A percentile compares a stretch with the other conserved stretches of the same genome.
Conservation (phyloP, 2,888 invertebrate species). For the Cenopis cana region DNA sequence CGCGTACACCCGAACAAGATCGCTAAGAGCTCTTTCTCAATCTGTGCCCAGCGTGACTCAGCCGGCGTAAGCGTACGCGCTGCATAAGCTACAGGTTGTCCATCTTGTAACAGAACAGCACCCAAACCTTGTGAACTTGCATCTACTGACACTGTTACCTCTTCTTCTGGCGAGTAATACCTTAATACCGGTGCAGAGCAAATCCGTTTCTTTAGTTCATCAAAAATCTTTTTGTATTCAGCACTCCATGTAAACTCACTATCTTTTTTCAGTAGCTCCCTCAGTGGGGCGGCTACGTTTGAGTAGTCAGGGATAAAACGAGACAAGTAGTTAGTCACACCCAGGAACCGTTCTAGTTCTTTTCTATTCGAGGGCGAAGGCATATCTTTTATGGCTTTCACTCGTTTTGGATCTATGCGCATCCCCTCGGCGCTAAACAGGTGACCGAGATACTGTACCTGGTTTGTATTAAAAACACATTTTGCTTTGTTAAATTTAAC, state of each 20-base stretch:
- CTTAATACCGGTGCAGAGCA: conserved; percentile 35
- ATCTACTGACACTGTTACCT: conserved; percentile 43
- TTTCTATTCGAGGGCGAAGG: conserved; percentile 2
- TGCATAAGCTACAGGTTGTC: too few relatives aligned
- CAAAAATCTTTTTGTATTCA: conserved; percentile 21
- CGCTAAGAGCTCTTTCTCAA: conserved; percentile 42
- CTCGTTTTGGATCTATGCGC: background rate
- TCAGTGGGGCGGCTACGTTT: conserved; percentile 10
- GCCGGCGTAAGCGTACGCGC: conserved; percentile 36
- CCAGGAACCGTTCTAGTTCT: conserved; percentile 15
- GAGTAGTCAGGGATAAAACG: conserved; percentile 35
- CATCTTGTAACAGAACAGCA: conserved; percentile 10
- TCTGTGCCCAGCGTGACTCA: conserved; percentile 42
- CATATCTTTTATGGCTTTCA: background rate
- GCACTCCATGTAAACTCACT: too few relatives aligned
- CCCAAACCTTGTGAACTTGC: conserved; percentile 31
- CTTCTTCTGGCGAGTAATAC: conserved; percentile 29
- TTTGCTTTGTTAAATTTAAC: conserved; percentile 27
- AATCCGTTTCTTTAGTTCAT: conserved; percentile 17
- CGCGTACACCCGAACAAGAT: conserved; percentile 37
- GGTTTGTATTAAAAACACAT: background rate
- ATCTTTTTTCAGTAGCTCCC: conserved; percentile 30
- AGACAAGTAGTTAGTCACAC: conserved; percentile 35
- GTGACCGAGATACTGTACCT: background rate
- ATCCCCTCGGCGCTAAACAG: conserved; percentile 10